Percentiles rank a stretch among this genome's conserved stretches.
Evolutionary conservation across 2,888 invertebrate genomes (phyloP).

Genomic region (Microchrysa polita): DNA sequence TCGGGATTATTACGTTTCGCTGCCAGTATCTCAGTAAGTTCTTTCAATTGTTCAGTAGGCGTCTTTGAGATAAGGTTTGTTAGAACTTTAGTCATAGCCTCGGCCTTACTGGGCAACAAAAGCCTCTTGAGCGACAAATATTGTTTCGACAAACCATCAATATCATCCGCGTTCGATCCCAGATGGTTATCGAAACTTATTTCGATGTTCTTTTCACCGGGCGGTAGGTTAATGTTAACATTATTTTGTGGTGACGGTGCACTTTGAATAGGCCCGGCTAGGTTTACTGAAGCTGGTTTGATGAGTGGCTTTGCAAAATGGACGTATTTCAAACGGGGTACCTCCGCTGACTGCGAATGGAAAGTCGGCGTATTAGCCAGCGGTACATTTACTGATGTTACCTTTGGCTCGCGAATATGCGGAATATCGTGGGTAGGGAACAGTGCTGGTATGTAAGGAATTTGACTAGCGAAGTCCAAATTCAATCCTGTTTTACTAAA

Average conservation of each 20-base stretch:
- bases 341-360: not conserved
- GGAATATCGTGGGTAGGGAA: not conserved
- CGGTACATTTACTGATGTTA: not conserved
- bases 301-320: constrained; percentile 18
- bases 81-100: constrained; percentile 58
- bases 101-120: not conserved
- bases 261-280: not conserved
- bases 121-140: not conserved
- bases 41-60: constrained; percentile 66
- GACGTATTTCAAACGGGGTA: constrained; percentile 14
- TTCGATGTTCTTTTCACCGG: constrained; percentile 17
- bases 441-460: constrained; percentile 29
- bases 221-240: constrained; percentile 1
- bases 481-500: not conserved
- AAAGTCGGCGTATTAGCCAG: not conserved
- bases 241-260: not conserved
- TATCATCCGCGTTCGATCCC: not conserved
- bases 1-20: constrained; percentile 58
- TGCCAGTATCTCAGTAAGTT: constrained; percentile 65
- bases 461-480: constrained; percentile 34
- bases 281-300: not conserved
- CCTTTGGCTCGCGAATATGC: not conserved
- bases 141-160: not conserved
- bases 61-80: constrained; percentile 66
- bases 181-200: not conserved